Evolutionary conservation across 2,888 invertebrate species (phyloP).

Genomic region (Venustoraphidia nigricollis): DNA sequence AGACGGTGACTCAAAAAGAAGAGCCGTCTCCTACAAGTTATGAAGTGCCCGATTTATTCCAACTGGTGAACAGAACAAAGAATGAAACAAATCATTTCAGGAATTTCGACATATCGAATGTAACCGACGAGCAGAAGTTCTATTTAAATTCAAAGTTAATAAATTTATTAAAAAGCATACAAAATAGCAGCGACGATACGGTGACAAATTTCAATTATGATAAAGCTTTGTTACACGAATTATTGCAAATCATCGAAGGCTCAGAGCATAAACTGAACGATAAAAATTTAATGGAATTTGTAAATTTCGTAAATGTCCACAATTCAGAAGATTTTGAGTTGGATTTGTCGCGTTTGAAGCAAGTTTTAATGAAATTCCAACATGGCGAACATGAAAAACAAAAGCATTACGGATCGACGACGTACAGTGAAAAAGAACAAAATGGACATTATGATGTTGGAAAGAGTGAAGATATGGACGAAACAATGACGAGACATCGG

Average conservation of each 20-base stretch:
- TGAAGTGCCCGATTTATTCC: slow-evolving; percentile 21
- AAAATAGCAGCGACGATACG: slow-evolving; percentile 13
- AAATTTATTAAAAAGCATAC: slow-evolving; percentile 15
- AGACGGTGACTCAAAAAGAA: slow-evolving; percentile 14
- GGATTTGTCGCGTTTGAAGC: slow-evolving; percentile 20
- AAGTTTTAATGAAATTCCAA: slow-evolving; percentile 21
- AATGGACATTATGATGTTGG: not conserved
- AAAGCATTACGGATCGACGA: slow-evolving; percentile 10
- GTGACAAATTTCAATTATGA: slow-evolving; percentile 20
- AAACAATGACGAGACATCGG: slow-evolving; percentile 16
- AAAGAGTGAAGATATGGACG: slow-evolving; percentile 12
- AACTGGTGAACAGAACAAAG: slow-evolving; percentile 9
- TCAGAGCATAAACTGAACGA: slow-evolving; percentile 19
- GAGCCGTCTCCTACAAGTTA: slow-evolving; percentile 10
- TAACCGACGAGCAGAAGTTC: slow-evolving; percentile 15
- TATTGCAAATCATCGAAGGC: slow-evolving; percentile 20
- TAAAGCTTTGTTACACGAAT: slow-evolving; percentile 19
- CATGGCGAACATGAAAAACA: slow-evolving; percentile 3
- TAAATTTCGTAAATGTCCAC: slow-evolving; percentile 23
- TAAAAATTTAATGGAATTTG: slow-evolving; percentile 22
- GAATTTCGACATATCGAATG: slow-evolving; percentile 7
- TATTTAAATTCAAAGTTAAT: slow-evolving; percentile 18
- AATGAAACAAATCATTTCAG: slow-evolving; percentile 4
- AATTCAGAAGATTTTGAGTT: slow-evolving; percentile 21
- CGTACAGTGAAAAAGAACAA: slow-evolving; percentile 1